These are phyloP conservation scores for Sycophaga agraensis DNA, from an alignment of 1,140 invertebrate species.

Conservation along the genomic window DNA sequence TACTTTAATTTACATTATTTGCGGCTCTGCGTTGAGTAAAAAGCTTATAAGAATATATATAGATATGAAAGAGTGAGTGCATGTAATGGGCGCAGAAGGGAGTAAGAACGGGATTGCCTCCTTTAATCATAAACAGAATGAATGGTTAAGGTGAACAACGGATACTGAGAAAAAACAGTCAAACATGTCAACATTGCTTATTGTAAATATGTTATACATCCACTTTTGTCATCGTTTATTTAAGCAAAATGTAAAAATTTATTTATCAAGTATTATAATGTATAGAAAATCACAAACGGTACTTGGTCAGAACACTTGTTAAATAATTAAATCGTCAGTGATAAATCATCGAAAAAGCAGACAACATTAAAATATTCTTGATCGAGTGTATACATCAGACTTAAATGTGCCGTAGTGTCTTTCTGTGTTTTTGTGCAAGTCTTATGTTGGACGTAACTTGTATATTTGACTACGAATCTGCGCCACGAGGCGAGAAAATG, in stretches of 20 bases:
- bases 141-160: neutral
- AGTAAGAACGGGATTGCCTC: too few relatives aligned
- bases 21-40: neutral
- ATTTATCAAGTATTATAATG: conserved; percentile 31
- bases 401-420: conserved; percentile 22
- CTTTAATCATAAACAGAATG: too few relatives aligned
- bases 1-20: conserved; percentile 9
- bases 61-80: neutral
- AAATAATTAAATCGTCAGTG: conserved; percentile 25
- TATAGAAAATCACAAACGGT: conserved; percentile 30
- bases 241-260: conserved; percentile 32
- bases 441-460: conserved; percentile 26
- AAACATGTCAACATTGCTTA: conserved; percentile 32
- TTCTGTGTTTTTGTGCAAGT: conserved; percentile 30
- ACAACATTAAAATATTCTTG: conserved; percentile 12
- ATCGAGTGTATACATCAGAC: conserved; percentile 17
- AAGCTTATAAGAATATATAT: conserved; percentile 9
- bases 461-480: conserved; percentile 24
- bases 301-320: conserved; percentile 28
- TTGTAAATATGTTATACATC: conserved; percentile 33
- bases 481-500: conserved; percentile 13
- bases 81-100: neutral
- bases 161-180: conserved; percentile 17
- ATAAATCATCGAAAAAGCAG: conserved; percentile 7
- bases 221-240: conserved; percentile 32